Conservation (phyloP, 2,113 vertebrate genomes). For the Bambusicola thoracicus region DNA sequence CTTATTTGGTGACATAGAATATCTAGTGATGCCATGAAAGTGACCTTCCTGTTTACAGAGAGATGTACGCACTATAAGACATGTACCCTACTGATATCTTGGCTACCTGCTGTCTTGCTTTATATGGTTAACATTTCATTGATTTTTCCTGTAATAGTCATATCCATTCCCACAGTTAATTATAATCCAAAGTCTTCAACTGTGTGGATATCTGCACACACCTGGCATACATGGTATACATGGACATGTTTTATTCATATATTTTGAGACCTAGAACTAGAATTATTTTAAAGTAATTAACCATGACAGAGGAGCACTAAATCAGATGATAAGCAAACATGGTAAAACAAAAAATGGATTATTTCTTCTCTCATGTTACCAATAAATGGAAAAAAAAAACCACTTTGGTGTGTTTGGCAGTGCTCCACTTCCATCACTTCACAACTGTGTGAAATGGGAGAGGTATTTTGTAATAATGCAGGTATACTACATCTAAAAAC, state of each 20-base stretch:
- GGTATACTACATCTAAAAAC: neutral
- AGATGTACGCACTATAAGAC: neutral
- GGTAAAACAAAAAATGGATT: neutral
- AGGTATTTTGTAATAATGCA: neutral
- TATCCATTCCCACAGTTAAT: neutral
- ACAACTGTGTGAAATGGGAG: neutral
- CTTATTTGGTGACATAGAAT: neutral
- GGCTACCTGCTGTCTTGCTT: neutral
- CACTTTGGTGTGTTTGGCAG: neutral
- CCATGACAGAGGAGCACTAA: neutral
- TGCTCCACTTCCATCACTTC: neutral
- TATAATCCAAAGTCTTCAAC: neutral
- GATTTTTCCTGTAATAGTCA: neutral
- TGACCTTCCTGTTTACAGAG: neutral
- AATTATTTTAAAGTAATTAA: conserved; percentile 22
- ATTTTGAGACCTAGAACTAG: conserved; percentile 18
- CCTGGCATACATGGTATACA: neutral
- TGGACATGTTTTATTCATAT: conserved; percentile 14
- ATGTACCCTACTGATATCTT: neutral
- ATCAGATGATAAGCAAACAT: neutral
- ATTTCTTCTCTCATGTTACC: neutral
- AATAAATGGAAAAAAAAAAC: neutral
- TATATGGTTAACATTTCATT: conserved; percentile 1
- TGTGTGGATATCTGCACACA: neutral
- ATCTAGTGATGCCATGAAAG: neutral